Base-by-base conservation (phyloP, 1,140 invertebrate species). In the Pissodes strobi region DNA sequence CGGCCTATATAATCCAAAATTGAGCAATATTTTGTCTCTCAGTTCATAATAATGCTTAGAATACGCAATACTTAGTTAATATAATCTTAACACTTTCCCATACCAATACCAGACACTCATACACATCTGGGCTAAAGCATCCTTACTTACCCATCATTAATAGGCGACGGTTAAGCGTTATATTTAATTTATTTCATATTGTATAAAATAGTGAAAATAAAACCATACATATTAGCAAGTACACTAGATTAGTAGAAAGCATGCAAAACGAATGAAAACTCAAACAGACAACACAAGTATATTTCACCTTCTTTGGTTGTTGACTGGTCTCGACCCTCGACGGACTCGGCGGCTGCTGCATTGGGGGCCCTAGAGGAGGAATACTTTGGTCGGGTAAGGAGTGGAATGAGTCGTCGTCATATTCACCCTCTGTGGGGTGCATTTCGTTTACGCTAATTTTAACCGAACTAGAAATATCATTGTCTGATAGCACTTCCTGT, bases 271-370 rank as follows among this genome's bases (percentile, higher is more conserved):
- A 62, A 39, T 62, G 53, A 64, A 57, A 64, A 55, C 68, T 64
- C 66, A 66, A 51, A 69, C 64, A 69, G 21, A 66, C 48, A 61
- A 69, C 68, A 67, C 68, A 69, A 64, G 66, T 63, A 67, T 66
- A 67, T 72, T 74, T 75, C 74, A 75, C 74, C 74, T 75, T 74
- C 66, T 75, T 73, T 18, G 66, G 66, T 51, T 67, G 66, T 37
- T 60, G 45, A 18, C 30, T 39, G 48, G 15, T 10, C 39, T 38
- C 45, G 48, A 51, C 38, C 15, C 17, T 37, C 49, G 37, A 13
- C 37, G 58, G n/a, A 23, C 43, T 18, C 19, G 55, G 37, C 49
- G 69, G 12, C 66, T 64, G 74, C 71, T 73, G 73, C 68, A 69
- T 64, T 57, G 57, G 48, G 53, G 74, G 72, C 72, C 69, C 57